Evolutionary conservation across 2,113 vertebrate genomes (phyloP).

Genomic region (Alectura lathami): DNA sequence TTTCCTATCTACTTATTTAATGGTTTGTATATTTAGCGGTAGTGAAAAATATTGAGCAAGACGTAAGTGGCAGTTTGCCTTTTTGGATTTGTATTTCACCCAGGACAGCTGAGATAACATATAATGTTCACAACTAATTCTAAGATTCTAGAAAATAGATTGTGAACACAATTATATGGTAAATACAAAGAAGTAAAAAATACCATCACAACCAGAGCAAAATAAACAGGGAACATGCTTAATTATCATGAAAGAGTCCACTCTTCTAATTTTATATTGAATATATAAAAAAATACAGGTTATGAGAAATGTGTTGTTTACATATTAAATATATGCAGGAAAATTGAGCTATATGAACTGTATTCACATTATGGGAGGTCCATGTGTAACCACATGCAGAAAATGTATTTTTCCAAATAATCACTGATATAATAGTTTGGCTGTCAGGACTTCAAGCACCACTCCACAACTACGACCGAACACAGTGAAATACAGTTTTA

Average conservation of each 20-base stretch:
- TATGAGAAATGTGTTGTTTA: not conserved
- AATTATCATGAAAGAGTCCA: not conserved
- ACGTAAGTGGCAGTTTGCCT: not conserved
- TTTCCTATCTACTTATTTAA: not conserved
- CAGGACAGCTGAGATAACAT: not conserved
- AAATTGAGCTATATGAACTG: not conserved
- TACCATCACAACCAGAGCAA: not conserved
- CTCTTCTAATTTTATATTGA: not conserved
- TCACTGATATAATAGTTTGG: not conserved
- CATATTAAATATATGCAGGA: not conserved
- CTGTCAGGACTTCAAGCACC: not conserved
- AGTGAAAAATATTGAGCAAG: not conserved
- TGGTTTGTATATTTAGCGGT: not conserved
- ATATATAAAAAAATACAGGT: accelerated
- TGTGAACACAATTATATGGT: not conserved
- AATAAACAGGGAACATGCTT: not conserved
- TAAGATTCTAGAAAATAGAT: not conserved
- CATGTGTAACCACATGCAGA: not conserved
- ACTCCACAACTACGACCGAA: not conserved
- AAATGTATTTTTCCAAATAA: not conserved
- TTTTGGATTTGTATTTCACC: not conserved
- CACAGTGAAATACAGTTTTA: not conserved
- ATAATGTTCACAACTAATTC: not conserved
- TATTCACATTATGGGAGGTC: not conserved
- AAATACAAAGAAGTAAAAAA: not conserved